Conservation (phyloP, 2,797 vertebrate genomes). For the Sebastes taczanowskii region DNA sequence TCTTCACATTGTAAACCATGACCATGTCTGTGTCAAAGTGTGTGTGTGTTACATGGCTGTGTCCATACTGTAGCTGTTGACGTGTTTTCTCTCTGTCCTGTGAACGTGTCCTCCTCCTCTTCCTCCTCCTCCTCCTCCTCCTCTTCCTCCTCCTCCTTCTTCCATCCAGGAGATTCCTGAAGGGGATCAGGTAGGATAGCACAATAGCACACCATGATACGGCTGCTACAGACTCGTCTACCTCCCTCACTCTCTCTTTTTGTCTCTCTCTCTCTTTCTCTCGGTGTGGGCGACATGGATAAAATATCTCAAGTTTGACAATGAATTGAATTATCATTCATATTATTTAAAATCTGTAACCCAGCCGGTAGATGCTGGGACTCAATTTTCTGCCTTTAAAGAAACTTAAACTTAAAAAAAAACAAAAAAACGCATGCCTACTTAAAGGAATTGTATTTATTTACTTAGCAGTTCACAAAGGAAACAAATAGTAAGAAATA, state of each 20-base stretch:
- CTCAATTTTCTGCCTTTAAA: constrained; percentile 13
- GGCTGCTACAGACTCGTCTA: constrained; percentile 71
- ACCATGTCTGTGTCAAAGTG: constrained; percentile 47
- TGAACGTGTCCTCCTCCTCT: constrained; percentile 82
- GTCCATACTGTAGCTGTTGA: constrained; percentile 90
- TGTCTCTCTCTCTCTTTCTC: constrained; percentile 13
- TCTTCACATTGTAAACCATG: constrained; percentile 57
- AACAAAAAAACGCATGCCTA: background rate
- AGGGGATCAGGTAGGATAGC: constrained; percentile 96
- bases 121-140: constrained; percentile 65
- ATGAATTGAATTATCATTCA: background rate
- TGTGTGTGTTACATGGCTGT: constrained; percentile 64
- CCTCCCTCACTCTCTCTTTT: constrained; percentile 33
- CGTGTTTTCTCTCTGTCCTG: constrained; percentile 99
- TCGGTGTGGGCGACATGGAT: constrained; percentile 55
- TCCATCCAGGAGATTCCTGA: constrained; percentile 99
- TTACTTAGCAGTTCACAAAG: background rate
- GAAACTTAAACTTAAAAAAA: background rate
- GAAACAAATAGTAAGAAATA: background rate
- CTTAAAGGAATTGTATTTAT: background rate
- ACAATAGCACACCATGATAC: constrained; percentile 73
- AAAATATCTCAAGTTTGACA: background rate
- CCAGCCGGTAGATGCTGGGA: background rate
- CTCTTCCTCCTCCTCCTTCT: constrained; percentile 67
- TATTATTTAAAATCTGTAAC: background rate